Evolutionary conservation across 2,888 invertebrate species (phyloP), one percentile per base, ranked within the genome.

Genomic region (Sinelater perroti): DNA sequence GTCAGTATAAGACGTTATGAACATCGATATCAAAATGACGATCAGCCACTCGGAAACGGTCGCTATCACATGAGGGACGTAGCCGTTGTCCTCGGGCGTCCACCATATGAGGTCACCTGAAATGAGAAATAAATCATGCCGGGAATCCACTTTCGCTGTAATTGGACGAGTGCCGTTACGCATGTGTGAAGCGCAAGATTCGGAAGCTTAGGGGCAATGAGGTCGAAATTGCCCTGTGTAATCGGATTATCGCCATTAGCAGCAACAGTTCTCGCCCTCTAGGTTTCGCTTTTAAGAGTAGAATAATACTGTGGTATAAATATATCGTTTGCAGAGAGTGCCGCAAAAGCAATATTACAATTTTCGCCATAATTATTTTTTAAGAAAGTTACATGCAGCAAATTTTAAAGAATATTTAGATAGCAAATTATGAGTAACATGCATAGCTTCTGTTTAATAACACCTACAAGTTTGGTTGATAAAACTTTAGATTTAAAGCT

Each of bases 31-130:
- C 5, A 54, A 40, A 13, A 54, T 11, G 11, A 59, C 38, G 33
- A 59, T 59, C 11, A 59, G 18, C 59, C 59, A 59, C 31, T 59
- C 59, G 6, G 53, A 54, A 40, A 49, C 38, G 1, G 59, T 59
- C 11, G 59, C 59, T 17, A 59, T 36, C 7, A 59, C 30, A 16
- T 54, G 59, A 4, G 30, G 17, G 21, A 59, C 17, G 26, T 49
- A 58, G 3, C 58, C 58, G n/a, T 20, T 31, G 11, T 53, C 58
- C 3, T 58, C 10, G 3, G 54, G 53, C 13, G 58, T 53, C 58
- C 58, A 58, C 58, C 53, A 54, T 35, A 58, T 58, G 7, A 58
- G 33, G 11, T 58, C 58, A 3, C 58, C 58, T 58, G 36, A 16
- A 36, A 36, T 10, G 17, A 36, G 36, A 33, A 33, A 33, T 17